These are phyloP conservation scores for Podabrus alpinus DNA, from an alignment of 2,888 invertebrate species.

Conservation along the genomic window DNA sequence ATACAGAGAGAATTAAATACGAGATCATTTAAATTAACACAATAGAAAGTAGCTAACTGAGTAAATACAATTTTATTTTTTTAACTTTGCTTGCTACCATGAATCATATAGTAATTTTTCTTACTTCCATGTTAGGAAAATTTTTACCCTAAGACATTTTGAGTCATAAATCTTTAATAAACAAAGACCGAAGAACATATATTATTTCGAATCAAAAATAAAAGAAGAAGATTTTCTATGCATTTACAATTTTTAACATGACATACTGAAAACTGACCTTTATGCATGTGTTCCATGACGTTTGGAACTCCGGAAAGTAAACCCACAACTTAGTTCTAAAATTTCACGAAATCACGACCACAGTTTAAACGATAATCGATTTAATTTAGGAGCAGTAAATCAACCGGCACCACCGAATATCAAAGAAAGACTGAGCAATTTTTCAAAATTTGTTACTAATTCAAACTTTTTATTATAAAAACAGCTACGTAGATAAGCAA, in stretches of 20 bases:
- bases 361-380: not conserved
- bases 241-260: not conserved
- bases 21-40: not conserved
- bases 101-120: not conserved
- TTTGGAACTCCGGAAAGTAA: not conserved
- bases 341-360: not conserved
- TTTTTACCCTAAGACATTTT: not conserved
- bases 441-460: not conserved
- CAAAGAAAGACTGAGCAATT: not conserved
- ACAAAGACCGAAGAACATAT: not conserved
- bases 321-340: not conserved
- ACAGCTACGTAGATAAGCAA: not conserved
- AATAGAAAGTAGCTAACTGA: not conserved
- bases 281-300: not conserved
- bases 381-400: not conserved
- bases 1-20: not conserved
- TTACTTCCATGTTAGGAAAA: not conserved
- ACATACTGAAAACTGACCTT: not conserved
- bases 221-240: not conserved
- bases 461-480: not conserved
- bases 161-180: not conserved
- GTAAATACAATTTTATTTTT: not conserved
- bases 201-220: not conserved
- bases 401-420: not conserved
- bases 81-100: not conserved